Evolutionary conservation across 2,113 vertebrate genomes (phyloP).

Genomic region (Cettia cetti): DNA sequence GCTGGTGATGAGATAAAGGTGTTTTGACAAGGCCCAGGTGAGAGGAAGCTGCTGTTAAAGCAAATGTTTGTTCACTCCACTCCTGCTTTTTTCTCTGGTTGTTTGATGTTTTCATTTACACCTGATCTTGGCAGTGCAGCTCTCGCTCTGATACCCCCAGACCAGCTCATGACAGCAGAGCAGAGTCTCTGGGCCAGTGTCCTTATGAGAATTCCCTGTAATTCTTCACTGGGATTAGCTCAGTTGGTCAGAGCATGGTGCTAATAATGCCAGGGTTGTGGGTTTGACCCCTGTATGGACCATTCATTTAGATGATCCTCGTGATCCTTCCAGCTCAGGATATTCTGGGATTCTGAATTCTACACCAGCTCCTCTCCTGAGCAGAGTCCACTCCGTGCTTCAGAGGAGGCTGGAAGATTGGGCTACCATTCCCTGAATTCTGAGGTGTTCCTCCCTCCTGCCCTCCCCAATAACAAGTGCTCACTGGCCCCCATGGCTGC

Average conservation of each 20-base stretch:
- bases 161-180: not conserved
- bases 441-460: not conserved
- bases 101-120: not conserved
- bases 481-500: not conserved
- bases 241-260: not conserved
- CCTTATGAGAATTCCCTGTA: not conserved
- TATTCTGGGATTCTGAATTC: not conserved
- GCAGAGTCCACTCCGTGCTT: not conserved
- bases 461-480: not conserved
- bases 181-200: not conserved
- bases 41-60: not conserved
- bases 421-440: not conserved
- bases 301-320: not conserved
- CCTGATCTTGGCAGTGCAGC: not conserved
- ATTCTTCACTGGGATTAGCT: not conserved
- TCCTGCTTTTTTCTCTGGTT: not conserved
- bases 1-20: not conserved
- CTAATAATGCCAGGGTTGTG: not conserved
- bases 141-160: not conserved
- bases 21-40: conserved; percentile 2
- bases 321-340: not conserved
- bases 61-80: not conserved
- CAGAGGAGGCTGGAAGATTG: not conserved
- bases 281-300: not conserved
- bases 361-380: not conserved